These are phyloP conservation scores for Caenorhabditis briggsae DNA, from an alignment of 1,140 invertebrate species.

Conservation along the genomic window DNA sequence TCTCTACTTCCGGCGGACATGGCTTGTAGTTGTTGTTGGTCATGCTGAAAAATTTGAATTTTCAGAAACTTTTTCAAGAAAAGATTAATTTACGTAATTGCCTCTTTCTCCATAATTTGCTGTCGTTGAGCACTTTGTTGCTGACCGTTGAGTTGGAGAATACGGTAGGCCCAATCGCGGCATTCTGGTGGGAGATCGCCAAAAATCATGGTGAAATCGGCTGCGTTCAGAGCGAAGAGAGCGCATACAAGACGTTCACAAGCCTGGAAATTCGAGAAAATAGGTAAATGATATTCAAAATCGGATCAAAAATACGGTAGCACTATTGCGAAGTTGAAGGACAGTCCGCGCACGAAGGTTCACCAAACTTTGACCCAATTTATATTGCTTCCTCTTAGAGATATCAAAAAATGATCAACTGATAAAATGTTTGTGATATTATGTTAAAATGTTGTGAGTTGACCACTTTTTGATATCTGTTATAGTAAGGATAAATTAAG, in stretches of 20 bases:
- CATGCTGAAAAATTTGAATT: too few species aligned
- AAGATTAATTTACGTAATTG: too few species aligned
- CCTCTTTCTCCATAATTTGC: background rate
- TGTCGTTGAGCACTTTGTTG: background rate
- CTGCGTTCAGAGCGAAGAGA: conserved; percentile 22
- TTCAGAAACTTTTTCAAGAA: too few species aligned
- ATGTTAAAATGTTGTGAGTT: too few species aligned
- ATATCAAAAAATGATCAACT: too few species aligned
- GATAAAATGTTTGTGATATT: too few species aligned
- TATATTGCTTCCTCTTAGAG: too few species aligned
- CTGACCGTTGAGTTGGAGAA: conserved; percentile 21
- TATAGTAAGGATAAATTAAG: too few species aligned
- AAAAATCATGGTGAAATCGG: conserved; percentile 39
- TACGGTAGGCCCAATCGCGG: conserved; percentile 32
- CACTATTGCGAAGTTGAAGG: too few species aligned
- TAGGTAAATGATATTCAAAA: too few species aligned
- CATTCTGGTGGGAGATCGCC: background rate
- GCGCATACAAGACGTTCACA: conserved; percentile 37
- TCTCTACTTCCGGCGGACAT: background rate
- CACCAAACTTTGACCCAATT: too few species aligned
- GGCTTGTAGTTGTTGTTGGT: conserved; percentile 46
- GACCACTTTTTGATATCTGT: too few species aligned
- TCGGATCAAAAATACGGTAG: background rate
- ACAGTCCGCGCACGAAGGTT: background rate
- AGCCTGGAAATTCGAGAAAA: background rate